phyloP scores from a whole-genome alignment of 2,797 vertebrate species.

The Mus minutoides region DNA sequence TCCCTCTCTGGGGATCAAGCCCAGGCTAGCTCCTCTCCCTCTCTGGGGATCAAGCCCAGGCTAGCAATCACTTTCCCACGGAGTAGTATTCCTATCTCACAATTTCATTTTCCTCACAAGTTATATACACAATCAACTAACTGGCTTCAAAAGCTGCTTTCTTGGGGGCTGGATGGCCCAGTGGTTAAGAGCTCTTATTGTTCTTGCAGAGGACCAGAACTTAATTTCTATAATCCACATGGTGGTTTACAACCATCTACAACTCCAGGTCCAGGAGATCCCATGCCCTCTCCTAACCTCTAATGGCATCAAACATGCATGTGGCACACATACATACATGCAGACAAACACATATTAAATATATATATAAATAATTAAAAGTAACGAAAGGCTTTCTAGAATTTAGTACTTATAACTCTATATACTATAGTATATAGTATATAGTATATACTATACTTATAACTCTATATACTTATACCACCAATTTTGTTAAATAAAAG shows the following conservation, averaged over 20 bases:
- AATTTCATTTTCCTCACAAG: background rate
- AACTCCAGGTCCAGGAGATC: background rate
- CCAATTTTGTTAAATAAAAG: constrained; percentile 56
- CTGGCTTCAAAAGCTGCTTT: constrained; percentile 28
- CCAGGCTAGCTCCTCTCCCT: background rate
- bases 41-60: background rate
- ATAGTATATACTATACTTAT: no score
- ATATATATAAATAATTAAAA: background rate
- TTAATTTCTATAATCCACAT: background rate
- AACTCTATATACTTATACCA: background rate
- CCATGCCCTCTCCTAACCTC: background rate
- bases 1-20: background rate
- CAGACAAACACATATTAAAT: background rate
- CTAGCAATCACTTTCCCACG: background rate
- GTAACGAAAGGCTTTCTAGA: background rate
- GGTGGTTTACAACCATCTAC: background rate
- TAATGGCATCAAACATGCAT: background rate
- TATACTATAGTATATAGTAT: no score
- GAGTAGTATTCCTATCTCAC: background rate
- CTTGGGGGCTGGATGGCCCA: background rate
- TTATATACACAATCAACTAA: background rate
- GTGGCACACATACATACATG: background rate
- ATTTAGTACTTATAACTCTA: constrained; percentile 40
- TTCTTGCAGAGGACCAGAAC: no score
- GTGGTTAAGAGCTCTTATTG: background rate